Conservation (phyloP, 2,888 invertebrate genomes). For the Apamea epomidion region DNA sequence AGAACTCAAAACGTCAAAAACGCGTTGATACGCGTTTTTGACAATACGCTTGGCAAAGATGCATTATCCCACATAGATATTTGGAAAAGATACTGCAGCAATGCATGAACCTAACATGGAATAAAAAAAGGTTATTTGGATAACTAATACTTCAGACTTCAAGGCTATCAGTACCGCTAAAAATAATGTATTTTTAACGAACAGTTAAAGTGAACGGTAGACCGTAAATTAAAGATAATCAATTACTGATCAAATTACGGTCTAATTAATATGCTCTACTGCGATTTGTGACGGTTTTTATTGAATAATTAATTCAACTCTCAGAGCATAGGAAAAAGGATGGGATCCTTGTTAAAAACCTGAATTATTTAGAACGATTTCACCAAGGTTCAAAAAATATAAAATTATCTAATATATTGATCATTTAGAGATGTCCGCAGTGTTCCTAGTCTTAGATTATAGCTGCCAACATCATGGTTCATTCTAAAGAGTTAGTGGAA, state of each 20-base stretch:
- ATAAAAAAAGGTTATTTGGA: not conserved
- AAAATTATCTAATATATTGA: not conserved
- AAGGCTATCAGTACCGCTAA: conserved; percentile 48
- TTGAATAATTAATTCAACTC: not conserved
- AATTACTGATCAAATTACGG: conserved; percentile 51
- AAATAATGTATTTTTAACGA: conserved; percentile 47
- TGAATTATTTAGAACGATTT: not conserved
- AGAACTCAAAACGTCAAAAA: too few relatives aligned
- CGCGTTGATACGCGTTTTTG: not conserved
- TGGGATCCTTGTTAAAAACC: not conserved
- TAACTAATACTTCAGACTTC: conserved; percentile 14
- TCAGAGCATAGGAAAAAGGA: not conserved
- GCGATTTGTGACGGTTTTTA: conserved; percentile 18
- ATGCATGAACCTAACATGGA: not conserved
- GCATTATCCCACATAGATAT: not conserved
- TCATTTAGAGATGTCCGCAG: not conserved
- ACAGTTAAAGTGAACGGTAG: conserved; percentile 62
- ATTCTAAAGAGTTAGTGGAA: not conserved
- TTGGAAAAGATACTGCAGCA: not conserved
- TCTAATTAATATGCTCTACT: conserved; percentile 43
- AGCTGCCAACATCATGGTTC: not conserved
- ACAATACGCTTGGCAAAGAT: not conserved
- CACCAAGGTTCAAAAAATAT: not conserved
- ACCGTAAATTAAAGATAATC: conserved; percentile 55
- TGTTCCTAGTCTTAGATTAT: not conserved